Percentiles rank a stretch among this genome's conserved stretches.
Evolutionary conservation across 2,888 invertebrate species (phyloP).

Genomic region (Nasonia oneida): DNA sequence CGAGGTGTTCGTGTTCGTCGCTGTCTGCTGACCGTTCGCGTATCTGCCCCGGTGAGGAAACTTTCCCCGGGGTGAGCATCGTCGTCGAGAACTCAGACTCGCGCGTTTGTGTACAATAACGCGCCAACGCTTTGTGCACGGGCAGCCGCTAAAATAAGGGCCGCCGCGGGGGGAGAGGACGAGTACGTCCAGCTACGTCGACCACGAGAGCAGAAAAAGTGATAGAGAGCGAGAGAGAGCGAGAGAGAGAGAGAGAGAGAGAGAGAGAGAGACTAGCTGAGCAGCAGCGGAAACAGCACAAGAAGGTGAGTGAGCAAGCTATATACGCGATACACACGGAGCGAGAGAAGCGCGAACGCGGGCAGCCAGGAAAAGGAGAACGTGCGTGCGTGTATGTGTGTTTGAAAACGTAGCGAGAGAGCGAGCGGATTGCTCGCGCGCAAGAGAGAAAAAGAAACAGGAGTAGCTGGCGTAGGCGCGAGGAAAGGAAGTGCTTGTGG

Average conservation of each 20-base stretch:
- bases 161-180: neutral
- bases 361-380: slow-evolving; percentile 37
- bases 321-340: neutral
- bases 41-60: neutral
- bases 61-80: neutral
- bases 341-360: slow-evolving; percentile 20
- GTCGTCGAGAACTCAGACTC: neutral
- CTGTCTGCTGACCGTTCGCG: neutral
- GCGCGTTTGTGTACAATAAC: neutral
- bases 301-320: slow-evolving; percentile 28
- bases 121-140: neutral
- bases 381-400: slow-evolving; percentile 34
- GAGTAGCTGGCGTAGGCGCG: neutral
- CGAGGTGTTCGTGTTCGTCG: neutral
- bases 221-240: neutral
- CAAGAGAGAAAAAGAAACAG: neutral
- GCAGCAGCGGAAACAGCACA: slow-evolving; percentile 19
- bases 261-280: neutral
- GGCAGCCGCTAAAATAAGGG: neutral
- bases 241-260: neutral
- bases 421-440: neutral
- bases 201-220: slow-evolving; percentile 17
- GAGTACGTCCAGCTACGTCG: slow-evolving; percentile 23
- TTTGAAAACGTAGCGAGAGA: slow-evolving; percentile 24
- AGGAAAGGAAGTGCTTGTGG: neutral